Evolutionary conservation across 2,113 vertebrate genomes (phyloP).

Genomic region (Pogona vitticeps): DNA sequence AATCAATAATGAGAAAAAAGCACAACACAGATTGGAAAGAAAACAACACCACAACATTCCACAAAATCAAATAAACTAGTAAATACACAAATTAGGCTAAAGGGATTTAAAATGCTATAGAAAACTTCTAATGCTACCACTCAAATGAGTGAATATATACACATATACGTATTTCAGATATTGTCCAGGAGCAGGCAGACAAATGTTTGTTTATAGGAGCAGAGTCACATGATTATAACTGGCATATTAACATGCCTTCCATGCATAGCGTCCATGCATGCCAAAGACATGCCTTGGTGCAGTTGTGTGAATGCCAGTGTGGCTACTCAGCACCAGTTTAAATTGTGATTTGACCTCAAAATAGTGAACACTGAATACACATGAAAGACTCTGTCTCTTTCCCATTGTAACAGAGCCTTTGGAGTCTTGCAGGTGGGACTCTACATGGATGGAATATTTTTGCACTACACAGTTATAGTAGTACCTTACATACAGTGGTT

Average conservation of each 20-base stretch:
- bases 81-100: conserved; percentile 1
- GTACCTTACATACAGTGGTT: too few relatives aligned
- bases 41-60: neutral
- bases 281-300: too few relatives aligned
- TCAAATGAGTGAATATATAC: neutral
- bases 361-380: neutral
- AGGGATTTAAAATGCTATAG: neutral
- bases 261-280: too few relatives aligned
- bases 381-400: neutral
- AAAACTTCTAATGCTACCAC: neutral
- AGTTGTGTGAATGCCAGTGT: too few relatives aligned
- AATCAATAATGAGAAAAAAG: conserved; percentile 5
- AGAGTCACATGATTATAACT: neutral
- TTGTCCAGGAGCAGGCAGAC: neutral
- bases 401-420: too few relatives aligned
- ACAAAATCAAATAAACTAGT: conserved; percentile 6
- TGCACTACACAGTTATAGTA: too few relatives aligned
- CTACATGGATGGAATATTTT: too few relatives aligned
- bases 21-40: conserved; percentile 10
- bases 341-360: neutral
- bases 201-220: neutral
- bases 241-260: neutral
- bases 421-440: too few relatives aligned
- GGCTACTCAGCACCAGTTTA: neutral
- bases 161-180: neutral